Conservation (phyloP, 2,888 invertebrate genomes). For the Deroplatys truncata region DNA sequence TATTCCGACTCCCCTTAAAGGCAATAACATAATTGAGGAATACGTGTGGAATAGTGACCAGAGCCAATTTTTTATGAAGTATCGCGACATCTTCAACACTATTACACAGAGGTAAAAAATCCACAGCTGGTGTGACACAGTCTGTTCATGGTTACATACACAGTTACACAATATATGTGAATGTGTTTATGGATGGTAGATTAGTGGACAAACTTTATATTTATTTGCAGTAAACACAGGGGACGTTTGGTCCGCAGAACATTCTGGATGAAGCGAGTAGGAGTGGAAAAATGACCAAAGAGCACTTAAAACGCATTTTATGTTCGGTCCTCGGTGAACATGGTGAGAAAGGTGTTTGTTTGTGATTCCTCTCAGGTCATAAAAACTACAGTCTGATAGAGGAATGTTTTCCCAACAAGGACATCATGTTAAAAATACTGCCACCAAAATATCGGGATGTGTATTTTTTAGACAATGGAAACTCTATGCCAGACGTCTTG, state of each 20-base stretch:
- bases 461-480: background rate
- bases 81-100: background rate
- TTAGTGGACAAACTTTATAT: background rate
- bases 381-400: background rate
- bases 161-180: background rate
- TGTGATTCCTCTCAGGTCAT: no score
- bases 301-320: no score
- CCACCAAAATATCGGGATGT: background rate
- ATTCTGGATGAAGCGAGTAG: background rate
- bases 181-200: background rate
- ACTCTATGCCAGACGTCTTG: background rate
- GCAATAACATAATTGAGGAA: background rate
- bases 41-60: background rate
- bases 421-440: background rate
- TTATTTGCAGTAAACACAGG: background rate
- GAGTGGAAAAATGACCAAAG: no score
- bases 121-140: background rate
- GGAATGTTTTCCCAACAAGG: background rate
- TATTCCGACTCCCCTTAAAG: no score
- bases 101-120: background rate
- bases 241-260: background rate
- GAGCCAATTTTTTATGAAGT: background rate
- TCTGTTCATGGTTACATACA: background rate
- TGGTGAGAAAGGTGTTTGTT: no score
- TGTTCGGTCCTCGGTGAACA: no score